Evolutionary conservation across 1,140 invertebrate genomes (phyloP).

Genomic region (Hyles euphorbiae): DNA sequence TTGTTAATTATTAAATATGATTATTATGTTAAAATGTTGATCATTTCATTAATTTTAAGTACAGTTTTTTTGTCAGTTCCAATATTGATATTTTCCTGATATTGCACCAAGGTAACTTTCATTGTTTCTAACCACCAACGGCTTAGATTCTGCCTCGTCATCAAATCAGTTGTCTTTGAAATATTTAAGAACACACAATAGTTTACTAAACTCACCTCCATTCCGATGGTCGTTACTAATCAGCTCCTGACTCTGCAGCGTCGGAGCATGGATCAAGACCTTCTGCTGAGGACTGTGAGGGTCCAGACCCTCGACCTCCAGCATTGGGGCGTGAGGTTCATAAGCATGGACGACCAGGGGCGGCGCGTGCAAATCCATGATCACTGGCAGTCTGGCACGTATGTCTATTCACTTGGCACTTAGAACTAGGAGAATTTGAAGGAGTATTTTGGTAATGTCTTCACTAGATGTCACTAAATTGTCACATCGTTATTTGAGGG

Average conservation of each 20-base stretch:
- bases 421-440: constrained; percentile 35
- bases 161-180: no score
- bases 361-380: constrained; percentile 64
- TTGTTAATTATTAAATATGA: no score
- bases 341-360: constrained; percentile 62
- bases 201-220: constrained; percentile 46
- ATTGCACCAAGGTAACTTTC: no score
- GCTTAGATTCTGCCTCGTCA: no score
- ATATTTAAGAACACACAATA: no score
- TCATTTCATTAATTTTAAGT: no score
- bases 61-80: no score
- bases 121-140: no score
- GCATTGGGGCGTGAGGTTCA: constrained; percentile 56
- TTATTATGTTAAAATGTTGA: no score
- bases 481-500: constrained; percentile 42
- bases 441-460: constrained; percentile 48
- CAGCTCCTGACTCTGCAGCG: constrained; percentile 57
- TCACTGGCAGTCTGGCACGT: not conserved
- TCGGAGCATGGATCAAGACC: constrained; percentile 60
- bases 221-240: constrained; percentile 60
- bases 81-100: no score
- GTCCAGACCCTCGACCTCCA: constrained; percentile 64
- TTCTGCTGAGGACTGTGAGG: constrained; percentile 68
- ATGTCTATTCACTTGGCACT: constrained; percentile 11
- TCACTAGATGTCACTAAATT: constrained; percentile 25